Base-by-base conservation (phyloP, 2,113 vertebrate genomes). In the Caranx ignobilis region DNA sequence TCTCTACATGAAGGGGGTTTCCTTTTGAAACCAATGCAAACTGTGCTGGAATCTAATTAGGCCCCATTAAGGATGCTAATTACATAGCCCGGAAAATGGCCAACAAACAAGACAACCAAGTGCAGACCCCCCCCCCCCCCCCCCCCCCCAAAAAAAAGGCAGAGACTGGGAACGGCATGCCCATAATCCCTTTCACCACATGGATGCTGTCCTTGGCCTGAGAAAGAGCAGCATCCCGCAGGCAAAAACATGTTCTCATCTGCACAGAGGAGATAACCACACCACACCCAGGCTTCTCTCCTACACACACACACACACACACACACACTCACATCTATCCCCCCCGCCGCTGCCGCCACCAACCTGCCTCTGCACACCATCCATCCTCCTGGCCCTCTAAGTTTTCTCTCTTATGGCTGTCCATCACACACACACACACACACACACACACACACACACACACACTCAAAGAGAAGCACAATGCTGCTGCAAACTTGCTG, bases 201-300 rank as follows among this genome's bases (percentile, higher is more conserved):
- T 31, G 54, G 79, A 71, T 54, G 57, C 76, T 61, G 82, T 80
- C 79, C 82, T 78, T 87, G 88, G 69, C 87, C 86, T 69, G 83
- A 89, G 89, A 89, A 80, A 75, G 77, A 89, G 88, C 86, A 91
- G 88, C 86, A 71, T 86, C 87, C 88, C 15, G 59, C 77, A 71
- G 77, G 84, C 82, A 63, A 83, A 77, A 77, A 83, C 73, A 77
- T 52, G 79, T 84, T 85, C 75, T 87, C 88, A 83, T 89, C 91
- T 92, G 88, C 81, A 86, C 86, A 21, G 74, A 84, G 78, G 85
- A 90, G 90, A 90, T 91, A 89, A 90, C 50, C 72, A 57, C 83
- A 81, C 83, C 91, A 81, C 87, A 85, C 76, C 76, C 84, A 66
- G 87, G 84, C 87, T 76, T 76, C 78, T 50, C 61, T 52, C n/a